Evolutionary conservation across 2,797 vertebrate species (phyloP).

Genomic region (Halcyon leucocephala): DNA sequence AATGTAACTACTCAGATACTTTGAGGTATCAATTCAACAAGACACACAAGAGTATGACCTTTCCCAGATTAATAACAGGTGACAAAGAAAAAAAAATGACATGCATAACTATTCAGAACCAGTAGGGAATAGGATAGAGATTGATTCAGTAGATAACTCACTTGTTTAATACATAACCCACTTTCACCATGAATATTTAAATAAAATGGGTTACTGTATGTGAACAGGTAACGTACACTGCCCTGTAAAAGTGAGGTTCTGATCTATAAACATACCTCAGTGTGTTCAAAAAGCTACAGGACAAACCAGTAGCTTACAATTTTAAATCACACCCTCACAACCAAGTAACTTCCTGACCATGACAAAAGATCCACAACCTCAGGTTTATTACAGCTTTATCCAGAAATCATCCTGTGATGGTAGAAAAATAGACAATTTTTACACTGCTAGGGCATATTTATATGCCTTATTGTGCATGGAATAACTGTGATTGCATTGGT

Average conservation of each 20-base stretch:
- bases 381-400: background rate
- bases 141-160: background rate
- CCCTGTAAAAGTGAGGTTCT: background rate
- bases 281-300: background rate
- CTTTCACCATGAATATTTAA: background rate
- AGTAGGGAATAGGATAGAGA: background rate
- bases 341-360: background rate
- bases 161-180: background rate
- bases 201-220: background rate
- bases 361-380: background rate
- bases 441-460: background rate
- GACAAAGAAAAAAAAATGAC: background rate
- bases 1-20: background rate
- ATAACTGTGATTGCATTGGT: conserved; percentile 23
- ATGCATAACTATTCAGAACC: background rate
- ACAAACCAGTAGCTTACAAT: background rate
- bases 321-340: background rate
- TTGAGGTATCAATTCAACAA: background rate
- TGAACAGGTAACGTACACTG: background rate
- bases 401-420: background rate
- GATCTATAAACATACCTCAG: background rate
- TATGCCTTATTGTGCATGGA: conserved; percentile 23
- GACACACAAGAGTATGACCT: background rate
- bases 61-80: background rate
- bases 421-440: conserved; percentile 21